These are phyloP conservation scores for Philopotamus ludificatus DNA, from an alignment of 1,140 invertebrate species.

Conservation along the genomic window DNA sequence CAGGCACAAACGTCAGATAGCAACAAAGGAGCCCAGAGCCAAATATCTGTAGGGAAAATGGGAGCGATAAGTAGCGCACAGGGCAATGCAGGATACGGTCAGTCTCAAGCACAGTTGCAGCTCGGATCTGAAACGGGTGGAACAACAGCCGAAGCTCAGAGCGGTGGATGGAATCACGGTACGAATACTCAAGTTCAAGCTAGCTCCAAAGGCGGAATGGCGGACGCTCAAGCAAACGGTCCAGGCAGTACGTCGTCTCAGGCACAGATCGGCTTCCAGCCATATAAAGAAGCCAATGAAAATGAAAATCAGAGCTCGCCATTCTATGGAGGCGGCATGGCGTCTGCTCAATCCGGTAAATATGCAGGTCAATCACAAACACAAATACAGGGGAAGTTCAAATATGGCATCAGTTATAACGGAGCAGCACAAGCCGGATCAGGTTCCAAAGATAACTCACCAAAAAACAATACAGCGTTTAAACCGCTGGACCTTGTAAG, in stretches of 20 bases:
- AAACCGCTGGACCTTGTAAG: constrained; percentile 49
- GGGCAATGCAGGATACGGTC: constrained; percentile 68
- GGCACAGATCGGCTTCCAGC: constrained; percentile 81
- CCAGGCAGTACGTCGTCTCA: constrained; percentile 80
- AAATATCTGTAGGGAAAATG: constrained; percentile 71
- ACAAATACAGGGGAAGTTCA: constrained; percentile 74
- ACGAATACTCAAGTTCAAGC: constrained; percentile 76
- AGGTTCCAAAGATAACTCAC: constrained; percentile 60
- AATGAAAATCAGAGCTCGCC: constrained; percentile 53
- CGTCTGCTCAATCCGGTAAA: constrained; percentile 72
- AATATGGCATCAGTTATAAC: constrained; percentile 75
- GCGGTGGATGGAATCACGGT: constrained; percentile 69
- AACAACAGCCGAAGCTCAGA: constrained; percentile 71
- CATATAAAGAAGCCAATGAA: constrained; percentile 62
- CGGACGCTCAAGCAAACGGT: constrained; percentile 79
- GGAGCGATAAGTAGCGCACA: constrained; percentile 73
- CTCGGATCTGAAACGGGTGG: constrained; percentile 69
- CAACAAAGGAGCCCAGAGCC: constrained; percentile 67
- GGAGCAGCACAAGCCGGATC: constrained; percentile 79
- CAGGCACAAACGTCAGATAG: constrained; percentile 76
- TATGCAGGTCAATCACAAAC: constrained; percentile 75
- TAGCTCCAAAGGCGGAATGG: constrained; percentile 74
- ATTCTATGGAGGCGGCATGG: constrained; percentile 71
- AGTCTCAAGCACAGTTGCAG: constrained; percentile 76
- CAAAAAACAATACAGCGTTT: constrained; percentile 49